phyloP scores from a whole-genome alignment of 2,888 invertebrate genomes.

The Antheraea yamamai region DNA sequence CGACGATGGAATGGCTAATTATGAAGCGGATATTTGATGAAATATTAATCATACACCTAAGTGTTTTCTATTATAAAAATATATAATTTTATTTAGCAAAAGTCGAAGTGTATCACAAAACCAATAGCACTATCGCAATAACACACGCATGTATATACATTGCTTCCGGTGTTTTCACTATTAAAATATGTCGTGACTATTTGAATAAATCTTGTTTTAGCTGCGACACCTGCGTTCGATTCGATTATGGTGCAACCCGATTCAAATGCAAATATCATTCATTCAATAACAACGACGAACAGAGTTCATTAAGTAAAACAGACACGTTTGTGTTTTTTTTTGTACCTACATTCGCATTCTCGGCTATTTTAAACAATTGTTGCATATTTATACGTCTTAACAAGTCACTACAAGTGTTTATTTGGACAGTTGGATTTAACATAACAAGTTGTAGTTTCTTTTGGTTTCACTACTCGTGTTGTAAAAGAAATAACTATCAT shows the following conservation, averaged over 20 bases:
- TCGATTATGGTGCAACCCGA: constrained; percentile 5
- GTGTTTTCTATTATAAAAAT: too few species aligned
- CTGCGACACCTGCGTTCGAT: constrained; percentile 14
- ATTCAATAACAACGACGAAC: constrained; percentile 7
- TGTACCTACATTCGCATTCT: constrained; percentile 5
- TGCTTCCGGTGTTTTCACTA: constrained; percentile 57
- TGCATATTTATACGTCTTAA: neutral
- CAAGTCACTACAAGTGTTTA: neutral
- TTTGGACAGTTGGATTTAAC: neutral
- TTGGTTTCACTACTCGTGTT: too few species aligned
- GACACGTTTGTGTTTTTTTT: constrained; percentile 2
- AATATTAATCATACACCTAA: too few species aligned
- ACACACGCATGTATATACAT: constrained; percentile 36
- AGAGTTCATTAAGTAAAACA: constrained; percentile 10
- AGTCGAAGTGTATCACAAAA: neutral
- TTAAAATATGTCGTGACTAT: constrained; percentile 35
- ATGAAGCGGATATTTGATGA: too few species aligned
- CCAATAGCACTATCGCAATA: constrained; percentile 36
- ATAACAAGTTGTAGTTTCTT: neutral
- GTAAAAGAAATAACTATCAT: too few species aligned
- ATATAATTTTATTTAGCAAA: too few species aligned
- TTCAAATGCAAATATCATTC: constrained; percentile 22
- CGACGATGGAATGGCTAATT: too few species aligned
- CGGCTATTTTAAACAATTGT: neutral
- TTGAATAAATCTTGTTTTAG: constrained; percentile 33